phyloP scores from a whole-genome alignment of 2,797 vertebrate species.

The Chrosomus eos region DNA sequence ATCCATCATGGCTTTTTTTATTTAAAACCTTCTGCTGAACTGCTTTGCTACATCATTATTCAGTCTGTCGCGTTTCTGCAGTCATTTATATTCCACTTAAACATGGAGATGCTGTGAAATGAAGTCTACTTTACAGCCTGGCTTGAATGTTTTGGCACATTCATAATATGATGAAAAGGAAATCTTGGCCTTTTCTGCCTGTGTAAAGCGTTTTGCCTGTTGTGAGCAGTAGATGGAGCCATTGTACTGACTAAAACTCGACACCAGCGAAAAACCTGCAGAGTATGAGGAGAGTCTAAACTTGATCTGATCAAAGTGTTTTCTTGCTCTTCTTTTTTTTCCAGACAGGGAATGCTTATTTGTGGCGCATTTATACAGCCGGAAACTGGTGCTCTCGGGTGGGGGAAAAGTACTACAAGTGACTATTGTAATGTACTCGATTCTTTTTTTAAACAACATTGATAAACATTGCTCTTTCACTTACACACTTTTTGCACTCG shows the following conservation, averaged over 20 bases:
- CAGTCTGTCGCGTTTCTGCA: background rate
- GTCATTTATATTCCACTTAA: conserved; percentile 1
- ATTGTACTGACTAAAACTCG: background rate
- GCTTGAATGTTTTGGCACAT: conserved; percentile 4
- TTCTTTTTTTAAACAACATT: background rate
- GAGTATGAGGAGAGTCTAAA: background rate
- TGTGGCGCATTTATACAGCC: background rate
- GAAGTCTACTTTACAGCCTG: background rate
- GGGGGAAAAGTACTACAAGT: background rate
- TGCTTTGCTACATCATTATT: background rate
- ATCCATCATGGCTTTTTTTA: conserved; percentile 1
- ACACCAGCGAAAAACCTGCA: background rate
- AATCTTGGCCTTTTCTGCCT: background rate
- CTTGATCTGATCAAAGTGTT: background rate
- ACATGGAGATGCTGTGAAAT: background rate
- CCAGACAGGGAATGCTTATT: background rate
- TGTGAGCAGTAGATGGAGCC: conserved; percentile 29
- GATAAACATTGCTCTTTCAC: background rate
- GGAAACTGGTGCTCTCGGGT: background rate
- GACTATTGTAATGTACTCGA: background rate
- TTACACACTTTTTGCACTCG: conserved; percentile 4
- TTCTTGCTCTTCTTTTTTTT: background rate
- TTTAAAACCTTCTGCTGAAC: background rate
- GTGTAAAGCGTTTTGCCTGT: background rate
- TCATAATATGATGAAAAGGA: background rate